phyloP scores from a whole-genome alignment of 1,140 invertebrate genomes.

The Diabrotica virgifera region DNA sequence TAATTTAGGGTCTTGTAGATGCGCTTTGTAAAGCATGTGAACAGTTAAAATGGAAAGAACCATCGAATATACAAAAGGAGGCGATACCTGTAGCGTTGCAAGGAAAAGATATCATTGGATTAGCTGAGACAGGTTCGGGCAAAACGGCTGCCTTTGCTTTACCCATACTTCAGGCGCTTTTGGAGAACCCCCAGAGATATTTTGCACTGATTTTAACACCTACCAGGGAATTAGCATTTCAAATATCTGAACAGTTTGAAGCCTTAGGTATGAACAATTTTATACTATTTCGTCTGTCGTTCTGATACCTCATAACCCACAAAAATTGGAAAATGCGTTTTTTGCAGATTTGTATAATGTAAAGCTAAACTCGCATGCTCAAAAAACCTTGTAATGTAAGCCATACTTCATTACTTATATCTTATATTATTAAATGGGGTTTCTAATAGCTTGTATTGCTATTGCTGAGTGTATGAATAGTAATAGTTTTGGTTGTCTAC shows the following conservation, averaged over 20 bases:
- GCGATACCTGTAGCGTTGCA: conserved; percentile 86
- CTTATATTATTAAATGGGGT: too few relatives aligned
- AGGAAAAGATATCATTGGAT: conserved; percentile 93
- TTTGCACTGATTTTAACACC: conserved; percentile 95
- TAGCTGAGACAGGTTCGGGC: conserved; percentile 97
- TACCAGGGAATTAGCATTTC: conserved; percentile 94
- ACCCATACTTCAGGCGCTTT: conserved; percentile 87
- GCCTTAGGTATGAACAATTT: conserved; percentile 77
- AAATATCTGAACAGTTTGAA: conserved; percentile 95
- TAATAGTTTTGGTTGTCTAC: too few relatives aligned
- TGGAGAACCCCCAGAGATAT: conserved; percentile 89
- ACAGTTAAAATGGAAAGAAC: conserved; percentile 88
- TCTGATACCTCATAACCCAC: too few relatives aligned
- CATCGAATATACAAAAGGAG: conserved; percentile 93
- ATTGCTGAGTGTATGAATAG: too few relatives aligned
- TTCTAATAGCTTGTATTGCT: too few relatives aligned
- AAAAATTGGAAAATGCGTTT: too few relatives aligned
- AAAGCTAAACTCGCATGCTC: too few relatives aligned
- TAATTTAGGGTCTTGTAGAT: conserved; percentile 82
- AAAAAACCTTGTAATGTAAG: too few relatives aligned
- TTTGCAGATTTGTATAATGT: too few relatives aligned
- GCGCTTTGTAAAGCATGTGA: conserved; percentile 88
- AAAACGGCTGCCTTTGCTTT: conserved; percentile 97
- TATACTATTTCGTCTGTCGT: too few relatives aligned
- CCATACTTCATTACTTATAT: too few relatives aligned